Conservation (phyloP, 2,113 vertebrate genomes). For the Urocolius indicus region DNA sequence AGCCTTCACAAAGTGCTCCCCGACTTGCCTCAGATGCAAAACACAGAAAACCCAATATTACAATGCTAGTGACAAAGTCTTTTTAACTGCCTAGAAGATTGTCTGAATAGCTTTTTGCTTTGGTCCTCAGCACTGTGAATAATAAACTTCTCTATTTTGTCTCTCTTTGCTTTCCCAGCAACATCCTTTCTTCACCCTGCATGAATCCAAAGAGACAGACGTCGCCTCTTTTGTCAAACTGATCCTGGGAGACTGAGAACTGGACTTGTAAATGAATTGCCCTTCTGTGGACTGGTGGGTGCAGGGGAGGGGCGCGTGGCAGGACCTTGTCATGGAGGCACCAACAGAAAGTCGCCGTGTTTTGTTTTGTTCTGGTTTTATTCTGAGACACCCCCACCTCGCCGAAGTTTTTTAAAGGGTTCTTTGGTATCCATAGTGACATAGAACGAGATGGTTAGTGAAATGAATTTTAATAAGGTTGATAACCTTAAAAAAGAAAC, state of each 20-base stretch:
- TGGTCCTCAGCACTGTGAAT: not conserved
- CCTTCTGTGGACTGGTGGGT: conserved; percentile 80
- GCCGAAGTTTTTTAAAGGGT: conserved; percentile 64
- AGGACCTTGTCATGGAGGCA: conserved; percentile 66
- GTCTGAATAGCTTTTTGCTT: not conserved
- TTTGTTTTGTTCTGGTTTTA: conserved; percentile 52
- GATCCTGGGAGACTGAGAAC: conserved; percentile 90
- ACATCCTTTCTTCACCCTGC: conserved; percentile 93
- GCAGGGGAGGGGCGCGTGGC: conserved; percentile 65
- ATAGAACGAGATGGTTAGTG: conserved; percentile 79
- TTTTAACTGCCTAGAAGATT: not conserved
- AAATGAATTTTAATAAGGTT: conserved; percentile 80
- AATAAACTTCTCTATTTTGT: conserved; percentile 9
- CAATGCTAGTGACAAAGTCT: not conserved
- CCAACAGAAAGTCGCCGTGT: conserved; percentile 68
- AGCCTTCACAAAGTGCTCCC: not conserved
- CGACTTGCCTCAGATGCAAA: accelerated
- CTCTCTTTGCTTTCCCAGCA: conserved; percentile 78
- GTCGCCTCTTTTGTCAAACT: conserved; percentile 95
- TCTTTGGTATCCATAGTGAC: conserved; percentile 78
- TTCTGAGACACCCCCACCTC: conserved; percentile 43
- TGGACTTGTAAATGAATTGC: conserved; percentile 63
- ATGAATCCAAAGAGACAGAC: conserved; percentile 96
- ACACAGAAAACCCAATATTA: not conserved
- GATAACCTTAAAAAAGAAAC: conserved; percentile 68